phyloP scores from a whole-genome alignment of 1,140 invertebrate genomes.

The Proctacanthus coquilletti region DNA sequence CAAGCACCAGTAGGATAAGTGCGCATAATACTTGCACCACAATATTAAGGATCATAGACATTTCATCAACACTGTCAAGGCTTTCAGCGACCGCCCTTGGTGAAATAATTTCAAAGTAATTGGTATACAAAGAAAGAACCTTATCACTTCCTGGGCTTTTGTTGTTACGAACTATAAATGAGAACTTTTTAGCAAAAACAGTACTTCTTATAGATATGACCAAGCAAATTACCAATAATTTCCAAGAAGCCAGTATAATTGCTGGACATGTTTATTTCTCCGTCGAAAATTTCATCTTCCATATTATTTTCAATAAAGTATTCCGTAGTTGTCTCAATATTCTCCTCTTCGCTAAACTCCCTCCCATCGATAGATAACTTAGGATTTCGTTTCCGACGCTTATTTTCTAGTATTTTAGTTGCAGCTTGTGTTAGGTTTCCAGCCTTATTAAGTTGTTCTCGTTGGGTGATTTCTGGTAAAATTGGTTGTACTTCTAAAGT shows the following conservation, averaged over 20 bases:
- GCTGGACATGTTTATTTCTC: constrained; percentile 50
- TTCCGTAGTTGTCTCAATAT: not conserved
- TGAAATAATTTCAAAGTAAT: constrained; percentile 37
- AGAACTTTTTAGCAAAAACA: constrained; percentile 5
- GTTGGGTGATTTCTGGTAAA: constrained; percentile 8
- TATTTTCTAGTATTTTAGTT: constrained; percentile 20
- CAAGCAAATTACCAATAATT: constrained; percentile 48
- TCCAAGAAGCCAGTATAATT: constrained; percentile 75
- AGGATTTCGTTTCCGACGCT: constrained; percentile 14
- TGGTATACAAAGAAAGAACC: constrained; percentile 36
- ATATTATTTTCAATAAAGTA: not conserved
- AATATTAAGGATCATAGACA: constrained; percentile 22
- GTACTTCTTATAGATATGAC: constrained; percentile 9
- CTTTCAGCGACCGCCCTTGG: constrained; percentile 18
- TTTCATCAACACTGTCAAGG: constrained; percentile 14
- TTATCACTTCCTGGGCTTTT: constrained; percentile 4
- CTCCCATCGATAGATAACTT: constrained; percentile 8
- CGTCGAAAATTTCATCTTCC: constrained; percentile 40
- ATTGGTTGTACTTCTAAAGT: not conserved
- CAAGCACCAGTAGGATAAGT: constrained; percentile 45
- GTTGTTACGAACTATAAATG: constrained; percentile 15
- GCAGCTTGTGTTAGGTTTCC: constrained; percentile 21
- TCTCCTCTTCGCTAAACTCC: not conserved
- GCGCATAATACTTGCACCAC: constrained; percentile 39
- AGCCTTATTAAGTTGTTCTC: constrained; percentile 15